Conservation (phyloP, 2,113 vertebrate genomes). For the Trichechus manatus region DNA sequence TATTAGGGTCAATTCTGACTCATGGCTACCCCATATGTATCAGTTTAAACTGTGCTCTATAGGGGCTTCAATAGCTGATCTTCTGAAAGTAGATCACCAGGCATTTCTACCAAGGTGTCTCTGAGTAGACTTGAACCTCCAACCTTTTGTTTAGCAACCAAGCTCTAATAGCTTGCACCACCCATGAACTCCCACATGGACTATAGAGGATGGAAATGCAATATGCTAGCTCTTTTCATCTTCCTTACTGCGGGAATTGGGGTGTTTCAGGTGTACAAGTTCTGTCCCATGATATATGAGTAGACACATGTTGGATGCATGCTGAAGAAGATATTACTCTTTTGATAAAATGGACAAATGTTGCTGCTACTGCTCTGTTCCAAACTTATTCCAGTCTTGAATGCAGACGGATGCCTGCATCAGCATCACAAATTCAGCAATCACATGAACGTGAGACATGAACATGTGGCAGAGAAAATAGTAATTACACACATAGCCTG, state of each 20-base stretch:
- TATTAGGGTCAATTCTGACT: too few species aligned
- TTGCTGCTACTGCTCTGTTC: background rate
- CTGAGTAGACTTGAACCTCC: too few species aligned
- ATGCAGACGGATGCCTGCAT: background rate
- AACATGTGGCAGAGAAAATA: constrained; percentile 16
- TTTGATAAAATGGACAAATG: background rate
- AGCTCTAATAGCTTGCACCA: too few species aligned
- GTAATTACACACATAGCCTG: background rate
- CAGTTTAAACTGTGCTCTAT: too few species aligned
- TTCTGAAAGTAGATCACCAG: too few species aligned
- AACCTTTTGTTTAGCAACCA: too few species aligned
- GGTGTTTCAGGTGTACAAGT: background rate
- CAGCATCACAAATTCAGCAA: background rate
- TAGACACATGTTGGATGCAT: background rate
- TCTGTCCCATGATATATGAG: background rate
- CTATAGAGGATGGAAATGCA: background rate
- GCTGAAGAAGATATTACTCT: background rate
- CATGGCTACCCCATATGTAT: too few species aligned
- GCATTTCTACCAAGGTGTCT: too few species aligned
- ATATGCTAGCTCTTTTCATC: background rate
- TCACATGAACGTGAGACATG: background rate
- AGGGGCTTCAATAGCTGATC: too few species aligned
- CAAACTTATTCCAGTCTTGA: background rate
- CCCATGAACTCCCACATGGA: background rate
- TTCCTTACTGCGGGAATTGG: background rate